phyloP scores from a whole-genome alignment of 1,140 invertebrate genomes.

The Scaptodrosophila lebanonensis region DNA sequence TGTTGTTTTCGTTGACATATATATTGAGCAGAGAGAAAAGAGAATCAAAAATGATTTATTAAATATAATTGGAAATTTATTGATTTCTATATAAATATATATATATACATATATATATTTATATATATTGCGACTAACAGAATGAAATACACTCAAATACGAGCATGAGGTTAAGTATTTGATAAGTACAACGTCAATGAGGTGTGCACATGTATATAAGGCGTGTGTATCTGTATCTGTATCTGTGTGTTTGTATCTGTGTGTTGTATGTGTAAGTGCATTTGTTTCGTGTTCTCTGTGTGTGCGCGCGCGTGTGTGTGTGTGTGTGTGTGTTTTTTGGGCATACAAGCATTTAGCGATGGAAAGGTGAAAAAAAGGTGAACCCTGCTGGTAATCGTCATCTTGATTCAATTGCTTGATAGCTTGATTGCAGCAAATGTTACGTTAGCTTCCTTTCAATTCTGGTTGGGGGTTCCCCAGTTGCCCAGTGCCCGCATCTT shows the following conservation, averaged over 20 bases:
- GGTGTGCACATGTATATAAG: slow-evolving; percentile 10
- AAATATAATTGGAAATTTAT: slow-evolving; percentile 69
- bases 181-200: slow-evolving; percentile 72
- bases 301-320: slow-evolving; percentile 18
- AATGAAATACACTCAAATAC: slow-evolving; percentile 73
- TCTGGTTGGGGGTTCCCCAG: too few species aligned
- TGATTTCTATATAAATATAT: slow-evolving; percentile 62
- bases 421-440: too few species aligned
- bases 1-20: too few species aligned
- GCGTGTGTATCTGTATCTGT: slow-evolving; percentile 11
- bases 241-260: neutral
- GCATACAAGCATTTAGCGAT: slow-evolving; percentile 26
- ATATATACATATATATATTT: too few species aligned
- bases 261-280: slow-evolving; percentile 1
- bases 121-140: slow-evolving; percentile 72
- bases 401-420: too few species aligned
- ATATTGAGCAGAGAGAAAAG: slow-evolving; percentile 10
- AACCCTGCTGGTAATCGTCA: too few species aligned
- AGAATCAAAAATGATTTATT: slow-evolving; percentile 57
- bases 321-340: slow-evolving; percentile 15
- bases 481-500: too few species aligned
- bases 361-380: too few species aligned
- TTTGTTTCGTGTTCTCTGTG: slow-evolving; percentile 4
- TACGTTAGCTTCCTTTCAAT: too few species aligned
- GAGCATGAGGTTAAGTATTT: slow-evolving; percentile 74